Percentiles rank a stretch among this genome's conserved stretches.
phyloP scores from a whole-genome alignment of 2,888 invertebrate species.

The Patella pellucida region DNA sequence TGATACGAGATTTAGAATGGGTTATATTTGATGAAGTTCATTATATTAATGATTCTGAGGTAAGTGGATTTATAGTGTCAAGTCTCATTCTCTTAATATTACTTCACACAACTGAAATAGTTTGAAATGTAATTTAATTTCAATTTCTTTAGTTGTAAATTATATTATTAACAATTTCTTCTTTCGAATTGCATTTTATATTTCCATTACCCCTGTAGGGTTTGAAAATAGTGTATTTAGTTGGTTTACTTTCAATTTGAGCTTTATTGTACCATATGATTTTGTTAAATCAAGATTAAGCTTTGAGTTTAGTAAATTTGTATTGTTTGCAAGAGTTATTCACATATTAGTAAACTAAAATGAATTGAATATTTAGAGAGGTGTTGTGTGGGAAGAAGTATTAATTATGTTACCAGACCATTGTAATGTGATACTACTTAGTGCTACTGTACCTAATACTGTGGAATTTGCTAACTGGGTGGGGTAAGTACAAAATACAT shows the following conservation, averaged over 20 bases:
- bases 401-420: constrained; percentile 94
- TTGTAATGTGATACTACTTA: constrained; percentile 95
- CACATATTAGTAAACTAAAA: background rate
- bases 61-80: constrained; percentile 59
- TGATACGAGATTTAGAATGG: constrained; percentile 95
- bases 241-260: too few species aligned
- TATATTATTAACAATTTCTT: background rate
- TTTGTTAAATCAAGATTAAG: too few species aligned
- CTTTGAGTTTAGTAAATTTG: too few species aligned
- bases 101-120: background rate
- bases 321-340: too few species aligned
- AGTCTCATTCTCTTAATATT: too few species aligned
- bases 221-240: too few species aligned
- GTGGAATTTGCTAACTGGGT: constrained; percentile 88
- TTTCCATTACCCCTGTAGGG: too few species aligned
- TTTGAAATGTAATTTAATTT: background rate
- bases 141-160: background rate
- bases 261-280: too few species aligned
- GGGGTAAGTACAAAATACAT: constrained; percentile 68
- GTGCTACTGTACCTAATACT: constrained; percentile 98
- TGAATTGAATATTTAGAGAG: constrained; percentile 76
- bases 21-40: constrained; percentile 99
- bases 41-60: constrained; percentile 96
- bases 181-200: too few species aligned
- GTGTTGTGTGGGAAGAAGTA: constrained; percentile 99